A percentile compares a stretch with the other conserved stretches of the same genome.
phyloP scores from a whole-genome alignment of 2,113 vertebrate species.

The Neolamprologus fasciatus region DNA sequence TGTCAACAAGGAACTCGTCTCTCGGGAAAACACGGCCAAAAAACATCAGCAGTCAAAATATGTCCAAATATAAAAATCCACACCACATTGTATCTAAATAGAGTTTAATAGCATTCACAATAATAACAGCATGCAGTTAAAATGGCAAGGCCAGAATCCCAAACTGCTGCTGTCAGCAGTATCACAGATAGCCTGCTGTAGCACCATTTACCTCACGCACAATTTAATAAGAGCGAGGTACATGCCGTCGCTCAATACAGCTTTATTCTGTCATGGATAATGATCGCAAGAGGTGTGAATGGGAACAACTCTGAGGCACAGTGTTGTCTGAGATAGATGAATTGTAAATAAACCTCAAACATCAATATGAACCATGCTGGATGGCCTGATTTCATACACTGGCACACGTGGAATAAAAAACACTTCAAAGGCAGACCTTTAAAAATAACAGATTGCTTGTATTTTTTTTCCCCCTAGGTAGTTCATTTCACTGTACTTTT shows the following conservation, averaged over 20 bases:
- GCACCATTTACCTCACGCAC: background rate
- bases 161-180: constrained; percentile 30
- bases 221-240: constrained; percentile 13
- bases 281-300: background rate
- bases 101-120: background rate
- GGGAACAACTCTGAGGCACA: background rate
- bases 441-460: background rate
- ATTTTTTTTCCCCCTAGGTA: background rate
- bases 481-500: background rate
- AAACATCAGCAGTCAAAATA: background rate
- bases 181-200: background rate
- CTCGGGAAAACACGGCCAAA: background rate
- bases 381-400: background rate
- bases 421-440: background rate
- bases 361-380: background rate
- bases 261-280: constrained; percentile 28
- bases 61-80: background rate
- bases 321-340: background rate
- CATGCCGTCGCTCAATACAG: constrained; percentile 19
- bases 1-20: background rate
- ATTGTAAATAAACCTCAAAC: constrained; percentile 2
- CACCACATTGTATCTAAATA: background rate
- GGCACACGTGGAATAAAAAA: background rate
- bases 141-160: background rate
- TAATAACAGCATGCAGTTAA: background rate